These are phyloP conservation scores for Thecophora atra DNA, from an alignment of 2,888 invertebrate species.

Conservation along the genomic window DNA sequence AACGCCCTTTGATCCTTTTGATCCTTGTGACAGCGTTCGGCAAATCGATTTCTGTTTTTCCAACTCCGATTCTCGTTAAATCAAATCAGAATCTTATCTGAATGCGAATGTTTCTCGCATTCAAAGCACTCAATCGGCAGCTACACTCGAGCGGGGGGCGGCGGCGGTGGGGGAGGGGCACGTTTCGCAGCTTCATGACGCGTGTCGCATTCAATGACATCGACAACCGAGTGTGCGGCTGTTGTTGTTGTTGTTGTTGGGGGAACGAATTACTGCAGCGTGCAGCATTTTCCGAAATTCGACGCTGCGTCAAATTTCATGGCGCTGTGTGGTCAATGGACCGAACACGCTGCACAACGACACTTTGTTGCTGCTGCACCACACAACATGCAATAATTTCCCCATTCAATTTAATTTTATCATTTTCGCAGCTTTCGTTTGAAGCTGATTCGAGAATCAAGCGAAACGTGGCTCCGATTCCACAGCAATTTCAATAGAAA, in stretches of 20 bases:
- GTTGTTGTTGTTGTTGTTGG: background rate
- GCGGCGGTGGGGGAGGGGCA: background rate
- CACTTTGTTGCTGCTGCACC: background rate
- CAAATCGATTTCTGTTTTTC: too few relatives aligned
- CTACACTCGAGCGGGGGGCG: too few relatives aligned
- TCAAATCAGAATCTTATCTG: too few relatives aligned
- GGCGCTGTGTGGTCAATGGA: slow-evolving; percentile 32
- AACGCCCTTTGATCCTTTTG: too few relatives aligned
- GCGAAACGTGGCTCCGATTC: slow-evolving; percentile 11
- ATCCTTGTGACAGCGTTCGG: too few relatives aligned
- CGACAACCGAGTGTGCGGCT: slow-evolving; percentile 7
- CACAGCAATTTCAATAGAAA: slow-evolving; percentile 14
- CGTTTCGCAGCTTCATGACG: slow-evolving; percentile 7
- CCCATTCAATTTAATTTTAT: slow-evolving; percentile 20
- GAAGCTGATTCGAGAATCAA: background rate
- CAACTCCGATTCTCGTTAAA: too few relatives aligned
- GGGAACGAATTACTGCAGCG: slow-evolving; percentile 7
- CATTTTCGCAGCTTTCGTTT: background rate
- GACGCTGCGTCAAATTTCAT: background rate
- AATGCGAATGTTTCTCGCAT: too few relatives aligned
- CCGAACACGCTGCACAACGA: background rate
- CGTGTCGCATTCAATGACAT: slow-evolving; percentile 14
- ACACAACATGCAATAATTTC: slow-evolving; percentile 10
- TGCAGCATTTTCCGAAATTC: slow-evolving; percentile 7
- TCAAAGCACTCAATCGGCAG: too few relatives aligned